A percentile compares a stretch with the other conserved stretches of the same genome.
These are phyloP conservation scores for Oryzias woworae DNA, from an alignment of 2,113 vertebrate species.

Conservation along the genomic window DNA sequence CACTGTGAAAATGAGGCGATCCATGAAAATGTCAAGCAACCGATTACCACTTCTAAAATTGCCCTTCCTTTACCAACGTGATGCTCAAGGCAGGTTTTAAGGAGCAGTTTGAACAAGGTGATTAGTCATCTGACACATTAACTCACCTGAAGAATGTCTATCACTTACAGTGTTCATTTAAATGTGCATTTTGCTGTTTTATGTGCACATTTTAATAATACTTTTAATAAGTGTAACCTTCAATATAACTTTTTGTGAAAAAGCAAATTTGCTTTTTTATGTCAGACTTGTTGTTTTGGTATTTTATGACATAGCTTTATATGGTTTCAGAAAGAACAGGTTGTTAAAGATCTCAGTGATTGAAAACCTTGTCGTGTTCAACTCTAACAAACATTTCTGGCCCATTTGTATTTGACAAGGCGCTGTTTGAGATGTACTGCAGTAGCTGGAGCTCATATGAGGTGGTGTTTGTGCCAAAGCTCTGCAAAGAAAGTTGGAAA, in stretches of 20 bases:
- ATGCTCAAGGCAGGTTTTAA: constrained; percentile 31
- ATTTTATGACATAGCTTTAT: constrained; percentile 1
- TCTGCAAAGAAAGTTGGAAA: too few species aligned
- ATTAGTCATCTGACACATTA: constrained; percentile 10
- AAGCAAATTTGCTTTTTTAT: background rate
- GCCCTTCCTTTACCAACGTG: constrained; percentile 18
- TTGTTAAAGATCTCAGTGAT: constrained; percentile 4
- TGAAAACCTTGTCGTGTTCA: constrained; percentile 9
- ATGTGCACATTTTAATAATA: background rate
- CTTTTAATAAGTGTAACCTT: background rate
- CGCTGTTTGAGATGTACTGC: too few species aligned
- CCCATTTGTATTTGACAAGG: constrained; percentile 18
- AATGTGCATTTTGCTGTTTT: constrained; percentile 1
- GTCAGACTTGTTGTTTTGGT: background rate
- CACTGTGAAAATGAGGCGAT: constrained; percentile 57
- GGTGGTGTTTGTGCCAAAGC: too few species aligned
- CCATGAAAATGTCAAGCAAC: constrained; percentile 54
- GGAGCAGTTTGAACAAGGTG: constrained; percentile 2
- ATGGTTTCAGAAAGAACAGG: background rate
- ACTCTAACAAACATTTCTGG: background rate
- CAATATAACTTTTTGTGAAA: background rate
- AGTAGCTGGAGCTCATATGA: too few species aligned
- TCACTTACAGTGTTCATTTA: background rate
- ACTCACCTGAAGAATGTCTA: background rate
- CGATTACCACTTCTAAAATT: constrained; percentile 31